Percentiles rank a stretch among this genome's conserved stretches.
Conservation (phyloP, 2,797 vertebrate species). For the Epinephelus awoara region DNA sequence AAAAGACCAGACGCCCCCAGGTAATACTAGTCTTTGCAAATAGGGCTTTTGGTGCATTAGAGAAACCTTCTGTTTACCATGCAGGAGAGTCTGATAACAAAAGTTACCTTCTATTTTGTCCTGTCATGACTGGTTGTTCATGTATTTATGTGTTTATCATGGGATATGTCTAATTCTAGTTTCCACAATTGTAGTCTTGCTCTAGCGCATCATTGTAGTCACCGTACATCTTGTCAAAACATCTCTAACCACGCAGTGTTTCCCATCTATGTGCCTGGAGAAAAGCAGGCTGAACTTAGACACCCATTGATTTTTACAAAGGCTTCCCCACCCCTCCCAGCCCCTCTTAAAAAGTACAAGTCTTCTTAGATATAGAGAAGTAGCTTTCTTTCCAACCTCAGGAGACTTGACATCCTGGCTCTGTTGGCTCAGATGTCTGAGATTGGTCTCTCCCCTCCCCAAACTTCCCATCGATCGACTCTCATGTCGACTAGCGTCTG, state of each 20-base stretch:
- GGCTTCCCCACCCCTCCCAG: conserved; percentile 14
- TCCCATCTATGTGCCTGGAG: conserved; percentile 14
- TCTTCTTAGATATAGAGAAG: conserved; percentile 50
- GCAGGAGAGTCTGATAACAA: not conserved
- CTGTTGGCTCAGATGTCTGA: conserved; percentile 66
- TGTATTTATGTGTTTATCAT: not conserved
- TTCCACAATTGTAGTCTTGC: not conserved
- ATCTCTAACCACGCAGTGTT: conserved; percentile 18
- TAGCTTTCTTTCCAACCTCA: conserved; percentile 50
- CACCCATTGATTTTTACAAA: conserved; percentile 56
- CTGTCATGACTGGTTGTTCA: not conserved
- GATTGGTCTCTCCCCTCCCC: conserved; percentile 51
- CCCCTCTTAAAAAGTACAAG: conserved; percentile 53
- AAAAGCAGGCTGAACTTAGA: conserved; percentile 46
- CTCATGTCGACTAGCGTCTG: conserved; percentile 60
- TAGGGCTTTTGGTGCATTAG: no score
- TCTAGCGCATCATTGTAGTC: not conserved
- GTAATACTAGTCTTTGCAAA: no score
- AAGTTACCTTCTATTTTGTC: not conserved
- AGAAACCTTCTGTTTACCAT: not conserved
- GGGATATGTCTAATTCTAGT: conserved; percentile 8
- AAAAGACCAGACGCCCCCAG: no score
- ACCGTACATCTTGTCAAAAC: conserved; percentile 24
- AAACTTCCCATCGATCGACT: conserved; percentile 66
- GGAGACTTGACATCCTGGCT: conserved; percentile 63